Evolutionary conservation across 2,113 vertebrate species (phyloP), one percentile per base, ranked within the genome.

Genomic region (Mungos mungo): DNA sequence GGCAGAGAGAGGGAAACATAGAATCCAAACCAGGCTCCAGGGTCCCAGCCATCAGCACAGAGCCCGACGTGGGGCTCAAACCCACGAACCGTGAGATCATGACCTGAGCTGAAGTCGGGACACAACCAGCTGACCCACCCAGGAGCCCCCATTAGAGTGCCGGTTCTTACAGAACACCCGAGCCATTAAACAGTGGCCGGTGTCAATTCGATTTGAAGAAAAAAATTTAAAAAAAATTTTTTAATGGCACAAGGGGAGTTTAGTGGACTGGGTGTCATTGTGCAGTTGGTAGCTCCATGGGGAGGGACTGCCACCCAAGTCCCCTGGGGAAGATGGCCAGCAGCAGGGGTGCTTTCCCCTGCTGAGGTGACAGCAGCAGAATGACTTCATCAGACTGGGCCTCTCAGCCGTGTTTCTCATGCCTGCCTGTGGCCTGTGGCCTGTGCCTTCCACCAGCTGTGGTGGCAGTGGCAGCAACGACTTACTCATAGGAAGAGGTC

Each of bases 401-500:
- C 88, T 92, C 95, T 95, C 5, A 33, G 93, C 93, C 25, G 13
- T 45, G 50, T 85, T 97, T 97, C 97, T 95, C 95, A 96, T 88
- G 93, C 90, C 88, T 90, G 81, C 97, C 89, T 91, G 77, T 4
- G 10, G 76, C 77, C 88, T 92, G 33, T 96, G 94, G 96, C 83
- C 90, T 97, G 27, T 97, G 93, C 96, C 98, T 98, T 93, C 86
- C 77, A 85, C 96, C 96, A 94, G 86, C 97, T 97, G 95, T 97
- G 97, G 97, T 97, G 81, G 96, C 95, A 88, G 92, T 95, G 98
- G 97, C 96, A 98, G 88, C 92, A 88, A 45, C 23, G 4, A 82
- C 96, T 98, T 98, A 98, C 96, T 98, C 98, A 98, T 97, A 98
- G 97, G 94, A 95, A 98, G 87, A 98, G 98, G 98, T 98, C 98